These are phyloP conservation scores for Hermodice carunculata DNA, from an alignment of 2,888 invertebrate genomes.

Conservation along the genomic window DNA sequence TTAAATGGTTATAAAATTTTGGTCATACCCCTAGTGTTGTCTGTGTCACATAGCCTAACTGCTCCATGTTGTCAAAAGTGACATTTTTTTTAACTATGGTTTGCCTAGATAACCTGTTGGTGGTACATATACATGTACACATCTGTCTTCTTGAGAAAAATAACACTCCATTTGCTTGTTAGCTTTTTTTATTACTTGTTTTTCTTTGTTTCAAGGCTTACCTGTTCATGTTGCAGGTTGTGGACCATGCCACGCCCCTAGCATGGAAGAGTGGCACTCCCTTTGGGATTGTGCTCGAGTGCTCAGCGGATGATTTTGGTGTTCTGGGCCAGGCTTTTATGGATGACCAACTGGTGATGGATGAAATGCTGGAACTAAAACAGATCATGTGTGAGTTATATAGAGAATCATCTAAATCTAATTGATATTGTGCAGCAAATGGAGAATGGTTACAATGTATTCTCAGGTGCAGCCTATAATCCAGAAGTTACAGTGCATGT, in stretches of 20 bases:
- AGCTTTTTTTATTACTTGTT: too few relatives aligned
- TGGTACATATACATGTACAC: too few relatives aligned
- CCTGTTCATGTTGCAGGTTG: slow-evolving; percentile 18
- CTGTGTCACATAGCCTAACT: too few relatives aligned
- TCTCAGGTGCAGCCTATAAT: neutral
- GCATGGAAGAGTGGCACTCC: slow-evolving; percentile 36
- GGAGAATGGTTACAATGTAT: neutral
- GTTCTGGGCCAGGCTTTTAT: slow-evolving; percentile 18
- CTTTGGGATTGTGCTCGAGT: slow-evolving; percentile 33
- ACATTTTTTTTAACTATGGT: too few relatives aligned
- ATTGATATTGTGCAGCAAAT: too few relatives aligned
- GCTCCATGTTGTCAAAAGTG: too few relatives aligned
- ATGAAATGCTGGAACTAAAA: slow-evolving; percentile 34
- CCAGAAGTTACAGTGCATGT: neutral
- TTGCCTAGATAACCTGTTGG: too few relatives aligned
- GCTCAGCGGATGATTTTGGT: slow-evolving; percentile 12
- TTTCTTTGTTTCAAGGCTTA: neutral
- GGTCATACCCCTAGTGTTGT: too few relatives aligned
- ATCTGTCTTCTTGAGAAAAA: too few relatives aligned
- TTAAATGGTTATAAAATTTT: too few relatives aligned
- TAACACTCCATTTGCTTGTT: neutral
- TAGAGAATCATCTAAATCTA: too few relatives aligned
- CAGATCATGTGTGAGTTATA: slow-evolving; percentile 24
- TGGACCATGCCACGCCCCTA: slow-evolving; percentile 25
- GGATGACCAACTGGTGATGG: slow-evolving; percentile 19